phyloP scores from a whole-genome alignment of 2,888 invertebrate genomes.

The Mythimna pallens region DNA sequence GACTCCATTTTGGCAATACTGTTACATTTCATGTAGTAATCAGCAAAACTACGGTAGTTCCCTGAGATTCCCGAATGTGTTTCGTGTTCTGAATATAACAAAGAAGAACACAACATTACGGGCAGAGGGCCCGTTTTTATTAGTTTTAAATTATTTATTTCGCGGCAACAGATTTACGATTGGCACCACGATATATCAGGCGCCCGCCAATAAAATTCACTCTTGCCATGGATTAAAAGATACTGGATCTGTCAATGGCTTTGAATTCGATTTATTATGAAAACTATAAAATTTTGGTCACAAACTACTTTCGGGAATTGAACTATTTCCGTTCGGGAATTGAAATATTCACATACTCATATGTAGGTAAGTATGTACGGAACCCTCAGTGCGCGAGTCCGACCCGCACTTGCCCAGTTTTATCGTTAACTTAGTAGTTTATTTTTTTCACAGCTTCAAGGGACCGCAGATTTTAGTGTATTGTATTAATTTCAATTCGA shows the following conservation, averaged over 20 bases:
- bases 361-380: no score
- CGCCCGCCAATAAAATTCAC: conserved; percentile 86
- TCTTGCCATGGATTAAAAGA: conserved; percentile 62
- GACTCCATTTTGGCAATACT: conserved; percentile 5
- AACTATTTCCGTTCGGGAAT: no score
- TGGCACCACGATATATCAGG: conserved; percentile 87
- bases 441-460: no score
- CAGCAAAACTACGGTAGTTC: conserved; percentile 34
- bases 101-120: conserved; percentile 65
- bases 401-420: no score
- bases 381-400: no score
- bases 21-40: conserved; percentile 50
- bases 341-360: no score
- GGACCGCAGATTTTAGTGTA: no score
- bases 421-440: no score
- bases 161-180: conserved; percentile 89
- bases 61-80: conserved; percentile 56
- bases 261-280: neutral
- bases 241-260: conserved; percentile 41
- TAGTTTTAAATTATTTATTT: conserved; percentile 91
- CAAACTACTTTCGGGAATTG: no score
- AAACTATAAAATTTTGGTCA: neutral
- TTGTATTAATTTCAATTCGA: no score
- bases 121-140: conserved; percentile 79
- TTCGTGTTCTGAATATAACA: conserved; percentile 58